These are phyloP conservation scores for Danio albolineatus DNA, from an alignment of 2,797 vertebrate species.

Conservation along the genomic window DNA sequence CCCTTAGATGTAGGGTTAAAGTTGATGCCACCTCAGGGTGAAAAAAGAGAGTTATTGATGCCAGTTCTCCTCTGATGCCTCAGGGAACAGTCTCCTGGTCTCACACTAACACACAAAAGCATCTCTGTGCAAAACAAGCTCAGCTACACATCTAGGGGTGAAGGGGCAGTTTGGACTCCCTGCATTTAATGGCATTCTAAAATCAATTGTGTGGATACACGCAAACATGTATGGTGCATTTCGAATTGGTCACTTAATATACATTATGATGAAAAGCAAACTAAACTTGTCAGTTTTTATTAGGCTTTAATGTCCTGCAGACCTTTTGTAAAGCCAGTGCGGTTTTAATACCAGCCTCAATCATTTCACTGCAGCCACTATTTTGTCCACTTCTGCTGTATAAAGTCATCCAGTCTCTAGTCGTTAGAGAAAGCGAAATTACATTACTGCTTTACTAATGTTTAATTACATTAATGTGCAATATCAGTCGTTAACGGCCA, in stretches of 20 bases:
- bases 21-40: slow-evolving; percentile 72
- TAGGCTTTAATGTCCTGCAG: background rate
- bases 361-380: slow-evolving; percentile 34
- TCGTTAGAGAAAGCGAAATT: slow-evolving; percentile 67
- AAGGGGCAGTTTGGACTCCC: slow-evolving; percentile 28
- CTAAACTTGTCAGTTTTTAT: background rate
- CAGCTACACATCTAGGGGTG: slow-evolving; percentile 68
- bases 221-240: slow-evolving; percentile 29
- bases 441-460: slow-evolving; percentile 72
- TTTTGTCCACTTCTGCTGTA: slow-evolving; percentile 56
- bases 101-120: slow-evolving; percentile 73
- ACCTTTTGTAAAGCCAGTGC: background rate
- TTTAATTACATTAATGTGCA: slow-evolving; percentile 88
- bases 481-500: slow-evolving; percentile 80
- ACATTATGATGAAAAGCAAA: background rate
- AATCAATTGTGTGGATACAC: slow-evolving; percentile 33
- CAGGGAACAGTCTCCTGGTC: slow-evolving; percentile 70
- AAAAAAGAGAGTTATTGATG: slow-evolving; percentile 66
- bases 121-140: slow-evolving; percentile 67
- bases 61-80: slow-evolving; percentile 65
- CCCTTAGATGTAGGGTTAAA: slow-evolving; percentile 70
- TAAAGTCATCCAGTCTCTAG: slow-evolving; percentile 65
- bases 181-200: slow-evolving; percentile 16
- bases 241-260: background rate
- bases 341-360: slow-evolving; percentile 37